These are phyloP conservation scores for Stichopus chloronotus DNA, from an alignment of 35 echinoderm and acorn worm genomes.

Conservation along the genomic window DNA sequence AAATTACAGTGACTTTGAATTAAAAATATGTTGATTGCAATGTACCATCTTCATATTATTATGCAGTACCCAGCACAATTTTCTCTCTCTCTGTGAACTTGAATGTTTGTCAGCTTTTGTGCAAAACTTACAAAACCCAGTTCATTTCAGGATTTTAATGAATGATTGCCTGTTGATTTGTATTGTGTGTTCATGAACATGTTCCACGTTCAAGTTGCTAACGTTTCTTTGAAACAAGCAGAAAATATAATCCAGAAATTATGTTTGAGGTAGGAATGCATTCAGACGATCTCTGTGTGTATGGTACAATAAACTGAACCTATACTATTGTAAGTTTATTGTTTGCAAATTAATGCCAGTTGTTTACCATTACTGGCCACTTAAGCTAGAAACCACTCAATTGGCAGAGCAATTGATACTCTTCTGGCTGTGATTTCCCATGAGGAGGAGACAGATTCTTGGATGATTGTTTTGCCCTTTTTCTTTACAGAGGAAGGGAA, in stretches of 20 bases:
- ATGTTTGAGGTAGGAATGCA: background rate
- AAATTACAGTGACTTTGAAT: too few species aligned
- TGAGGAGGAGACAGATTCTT: background rate
- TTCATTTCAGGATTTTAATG: too few species aligned
- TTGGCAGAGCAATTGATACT: conserved; percentile 24
- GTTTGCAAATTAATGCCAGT: conserved; percentile 15
- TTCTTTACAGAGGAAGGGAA: background rate
- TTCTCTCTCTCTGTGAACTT: too few species aligned
- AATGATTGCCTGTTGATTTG: too few species aligned
- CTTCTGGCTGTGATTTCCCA: conserved; percentile 8
- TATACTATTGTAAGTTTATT: background rate
- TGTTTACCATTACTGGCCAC: conserved; percentile 5
- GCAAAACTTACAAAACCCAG: too few species aligned
- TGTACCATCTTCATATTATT: too few species aligned
- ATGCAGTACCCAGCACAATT: too few species aligned
- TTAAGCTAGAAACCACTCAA: conserved; percentile 34
- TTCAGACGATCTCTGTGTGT: background rate
- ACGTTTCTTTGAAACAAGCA: too few species aligned
- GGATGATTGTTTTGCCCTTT: background rate
- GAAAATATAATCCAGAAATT: background rate
- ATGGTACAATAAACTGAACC: background rate
- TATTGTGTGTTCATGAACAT: too few species aligned
- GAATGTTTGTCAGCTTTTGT: too few species aligned
- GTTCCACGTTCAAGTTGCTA: too few species aligned
- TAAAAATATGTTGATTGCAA: too few species aligned